Evolutionary conservation across 2,797 vertebrate species (phyloP).

Genomic region (Phrynocephalus vlangalii): DNA sequence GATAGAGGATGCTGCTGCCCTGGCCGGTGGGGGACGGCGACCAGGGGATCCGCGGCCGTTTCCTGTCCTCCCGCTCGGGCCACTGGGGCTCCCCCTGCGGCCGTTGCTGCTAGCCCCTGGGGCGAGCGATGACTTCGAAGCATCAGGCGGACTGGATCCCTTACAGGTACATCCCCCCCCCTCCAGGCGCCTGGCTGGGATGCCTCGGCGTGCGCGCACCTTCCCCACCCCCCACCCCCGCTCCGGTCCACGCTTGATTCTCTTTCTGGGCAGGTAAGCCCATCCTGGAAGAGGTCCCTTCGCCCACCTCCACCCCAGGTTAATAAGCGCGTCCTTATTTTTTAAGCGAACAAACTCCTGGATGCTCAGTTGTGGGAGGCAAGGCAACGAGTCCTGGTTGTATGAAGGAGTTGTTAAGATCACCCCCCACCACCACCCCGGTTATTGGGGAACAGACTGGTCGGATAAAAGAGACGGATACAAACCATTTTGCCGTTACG

Average conservation of each 20-base stretch:
- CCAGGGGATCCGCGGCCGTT: constrained; percentile 51
- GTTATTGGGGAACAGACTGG: too few species aligned
- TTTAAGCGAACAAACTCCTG: background rate
- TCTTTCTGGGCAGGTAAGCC: background rate
- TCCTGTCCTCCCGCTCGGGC: constrained; percentile 39
- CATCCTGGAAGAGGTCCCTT: too few species aligned
- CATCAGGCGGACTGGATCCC: constrained; percentile 98
- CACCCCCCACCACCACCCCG: too few species aligned
- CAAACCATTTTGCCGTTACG: background rate
- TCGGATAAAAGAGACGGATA: background rate
- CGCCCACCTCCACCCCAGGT: too few species aligned
- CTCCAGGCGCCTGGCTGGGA: background rate
- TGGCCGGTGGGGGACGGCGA: constrained; percentile 52
- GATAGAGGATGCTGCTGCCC: constrained; percentile 68
- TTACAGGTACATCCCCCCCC: constrained; percentile 87
- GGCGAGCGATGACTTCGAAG: constrained; percentile 93
- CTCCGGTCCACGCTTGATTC: background rate
- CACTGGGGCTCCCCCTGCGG: constrained; percentile 50
- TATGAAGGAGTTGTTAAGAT: background rate
- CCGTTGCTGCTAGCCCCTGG: constrained; percentile 62
- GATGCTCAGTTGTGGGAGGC: background rate
- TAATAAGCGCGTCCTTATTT: background rate
- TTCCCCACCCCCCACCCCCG: background rate
- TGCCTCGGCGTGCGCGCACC: background rate
- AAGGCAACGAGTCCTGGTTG: background rate